These are phyloP conservation scores for Diloba caeruleocephala DNA, from an alignment of 2,888 invertebrate genomes.

Conservation along the genomic window DNA sequence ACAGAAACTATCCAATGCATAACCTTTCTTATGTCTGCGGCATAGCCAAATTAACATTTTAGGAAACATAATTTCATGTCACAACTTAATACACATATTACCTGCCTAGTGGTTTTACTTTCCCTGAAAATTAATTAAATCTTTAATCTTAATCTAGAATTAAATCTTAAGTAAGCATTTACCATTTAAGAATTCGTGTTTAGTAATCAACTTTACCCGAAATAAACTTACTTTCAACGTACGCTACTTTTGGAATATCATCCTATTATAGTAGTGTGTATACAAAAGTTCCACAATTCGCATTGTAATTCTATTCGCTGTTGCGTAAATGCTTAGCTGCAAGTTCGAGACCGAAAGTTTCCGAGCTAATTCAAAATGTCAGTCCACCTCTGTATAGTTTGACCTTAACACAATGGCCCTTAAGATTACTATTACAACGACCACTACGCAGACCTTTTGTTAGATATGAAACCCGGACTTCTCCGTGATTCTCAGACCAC, in stretches of 20 bases:
- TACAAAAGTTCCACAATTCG: no score
- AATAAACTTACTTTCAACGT: no score
- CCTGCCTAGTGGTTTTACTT: no score
- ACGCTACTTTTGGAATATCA: no score
- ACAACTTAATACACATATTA: background rate
- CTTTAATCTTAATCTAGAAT: no score
- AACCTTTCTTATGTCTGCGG: conserved; percentile 33
- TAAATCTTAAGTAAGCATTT: no score
- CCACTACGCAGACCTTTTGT: conserved; percentile 14
- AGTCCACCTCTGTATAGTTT: conserved; percentile 16
- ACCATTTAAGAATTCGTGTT: no score
- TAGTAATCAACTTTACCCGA: no score
- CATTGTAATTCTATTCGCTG: background rate
- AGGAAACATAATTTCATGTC: conserved; percentile 25
- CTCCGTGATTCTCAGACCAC: conserved; percentile 4
- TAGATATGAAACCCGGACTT: conserved; percentile 9
- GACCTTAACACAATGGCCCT: conserved; percentile 9
- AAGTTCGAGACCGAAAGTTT: conserved; percentile 31
- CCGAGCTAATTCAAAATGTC: conserved; percentile 22
- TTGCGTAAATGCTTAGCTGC: conserved; percentile 7
- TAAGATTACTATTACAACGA: conserved; percentile 13
- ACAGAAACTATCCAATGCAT: conserved; percentile 10
- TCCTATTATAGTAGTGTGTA: no score
- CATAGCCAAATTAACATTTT: conserved; percentile 2
- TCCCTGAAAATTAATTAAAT: no score